Evolutionary conservation across 2,797 vertebrate genomes (phyloP).

Genomic region (Allenopithecus nigroviridis): DNA sequence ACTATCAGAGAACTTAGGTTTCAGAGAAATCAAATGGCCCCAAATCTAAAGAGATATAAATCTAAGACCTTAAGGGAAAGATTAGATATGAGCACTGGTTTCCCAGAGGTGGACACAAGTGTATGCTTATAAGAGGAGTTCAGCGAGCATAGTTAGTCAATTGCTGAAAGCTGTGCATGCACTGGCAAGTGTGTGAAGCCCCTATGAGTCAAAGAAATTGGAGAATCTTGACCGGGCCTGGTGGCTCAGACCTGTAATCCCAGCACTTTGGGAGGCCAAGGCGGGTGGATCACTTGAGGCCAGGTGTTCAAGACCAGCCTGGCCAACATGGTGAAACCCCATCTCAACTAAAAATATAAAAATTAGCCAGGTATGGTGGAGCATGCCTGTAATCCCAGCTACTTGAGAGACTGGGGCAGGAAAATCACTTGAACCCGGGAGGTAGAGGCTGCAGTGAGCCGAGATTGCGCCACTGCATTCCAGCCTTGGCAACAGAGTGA

Average conservation of each 20-base stretch:
- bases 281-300: no score
- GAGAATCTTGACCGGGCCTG: neutral
- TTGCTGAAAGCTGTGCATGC: neutral
- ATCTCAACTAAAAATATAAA: no score
- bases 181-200: neutral
- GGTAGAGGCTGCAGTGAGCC: no score
- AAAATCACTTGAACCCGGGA: no score
- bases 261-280: no score
- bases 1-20: neutral
- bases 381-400: no score
- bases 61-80: neutral
- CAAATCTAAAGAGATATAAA: neutral
- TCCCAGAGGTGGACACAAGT: neutral
- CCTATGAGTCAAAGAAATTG: neutral
- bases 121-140: neutral
- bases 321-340: no score
- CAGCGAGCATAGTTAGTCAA: neutral
- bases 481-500: no score
- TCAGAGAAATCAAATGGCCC: neutral
- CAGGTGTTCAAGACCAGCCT: no score
- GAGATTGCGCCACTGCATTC: rapidly evolving
- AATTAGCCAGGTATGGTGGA: no score
- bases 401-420: no score
- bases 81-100: neutral
- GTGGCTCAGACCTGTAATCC: no score